A percentile compares a stretch with the other conserved stretches of the same genome.
Evolutionary conservation across 2,888 invertebrate species (phyloP).

Genomic region (Crocallis elinguaria): DNA sequence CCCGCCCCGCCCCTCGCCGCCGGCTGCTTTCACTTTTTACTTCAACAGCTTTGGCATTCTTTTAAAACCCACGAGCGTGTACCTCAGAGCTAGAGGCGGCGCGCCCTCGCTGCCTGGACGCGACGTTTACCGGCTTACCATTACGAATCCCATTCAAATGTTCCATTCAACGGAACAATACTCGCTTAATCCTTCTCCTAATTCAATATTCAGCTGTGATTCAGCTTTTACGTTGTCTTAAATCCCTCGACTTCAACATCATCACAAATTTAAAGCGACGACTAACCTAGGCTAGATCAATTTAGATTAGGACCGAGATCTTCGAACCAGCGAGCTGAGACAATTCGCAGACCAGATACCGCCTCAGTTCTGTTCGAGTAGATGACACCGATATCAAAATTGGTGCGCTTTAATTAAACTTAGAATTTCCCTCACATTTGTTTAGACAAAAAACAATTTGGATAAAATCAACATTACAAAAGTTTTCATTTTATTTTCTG

Average conservation of each 20-base stretch:
- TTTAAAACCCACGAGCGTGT: not conserved
- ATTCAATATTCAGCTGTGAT: not conserved
- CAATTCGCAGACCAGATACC: too few relatives aligned
- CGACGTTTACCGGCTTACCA: slow-evolving; percentile 1
- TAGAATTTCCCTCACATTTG: too few relatives aligned
- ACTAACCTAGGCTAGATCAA: not conserved
- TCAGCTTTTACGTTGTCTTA: not conserved
- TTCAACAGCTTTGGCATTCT: not conserved
- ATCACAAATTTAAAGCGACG: not conserved
- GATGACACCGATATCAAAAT: too few relatives aligned
- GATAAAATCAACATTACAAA: not conserved
- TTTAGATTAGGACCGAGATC: not conserved
- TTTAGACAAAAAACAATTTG: too few relatives aligned
- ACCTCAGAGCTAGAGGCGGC: not conserved
- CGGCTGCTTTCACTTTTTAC: slow-evolving; percentile 9
- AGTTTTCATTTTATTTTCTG: too few relatives aligned
- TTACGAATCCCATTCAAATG: not conserved
- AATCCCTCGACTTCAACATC: not conserved
- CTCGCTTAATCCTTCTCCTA: not conserved
- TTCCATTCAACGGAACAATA: not conserved
- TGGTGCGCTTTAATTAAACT: too few relatives aligned
- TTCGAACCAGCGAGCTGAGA: too few relatives aligned
- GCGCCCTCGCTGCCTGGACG: too few relatives aligned
- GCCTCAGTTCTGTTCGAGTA: too few relatives aligned
- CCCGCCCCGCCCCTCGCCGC: not conserved